Evolutionary conservation across 1,140 invertebrate genomes (phyloP).

Genomic region (Zaprionus africanus): DNA sequence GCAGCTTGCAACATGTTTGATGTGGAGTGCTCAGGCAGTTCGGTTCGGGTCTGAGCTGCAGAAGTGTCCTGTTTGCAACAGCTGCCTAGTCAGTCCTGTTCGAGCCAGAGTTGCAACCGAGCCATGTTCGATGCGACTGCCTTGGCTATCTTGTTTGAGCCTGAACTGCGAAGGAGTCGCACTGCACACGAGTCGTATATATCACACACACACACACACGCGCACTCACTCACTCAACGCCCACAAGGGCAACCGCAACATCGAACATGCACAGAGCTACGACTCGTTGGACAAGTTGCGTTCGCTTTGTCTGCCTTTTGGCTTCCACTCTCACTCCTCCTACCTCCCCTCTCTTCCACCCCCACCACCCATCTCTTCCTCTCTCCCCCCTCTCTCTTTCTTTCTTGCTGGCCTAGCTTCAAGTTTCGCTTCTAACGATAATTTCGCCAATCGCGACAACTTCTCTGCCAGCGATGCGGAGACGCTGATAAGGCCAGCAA

Average conservation of each 20-base stretch:
- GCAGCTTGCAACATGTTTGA: constrained; percentile 20
- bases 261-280: not conserved
- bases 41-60: too few relatives aligned
- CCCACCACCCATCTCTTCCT: too few relatives aligned
- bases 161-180: too few relatives aligned
- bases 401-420: not conserved
- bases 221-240: constrained; percentile 15
- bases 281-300: not conserved
- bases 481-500: constrained; percentile 58
- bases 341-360: not conserved
- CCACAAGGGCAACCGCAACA: constrained; percentile 47
- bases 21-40: too few relatives aligned
- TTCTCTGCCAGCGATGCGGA: constrained; percentile 61
- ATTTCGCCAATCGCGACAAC: constrained; percentile 66
- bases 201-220: not conserved
- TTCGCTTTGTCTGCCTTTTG: not conserved
- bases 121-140: too few relatives aligned
- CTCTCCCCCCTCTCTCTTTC: not conserved
- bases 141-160: too few relatives aligned
- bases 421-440: constrained; percentile 45
- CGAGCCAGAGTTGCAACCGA: too few relatives aligned
- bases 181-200: too few relatives aligned
- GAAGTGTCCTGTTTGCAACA: too few relatives aligned
- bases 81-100: too few relatives aligned
- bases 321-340: not conserved